These are phyloP conservation scores for Halictus ligatus DNA, from an alignment of 2,888 invertebrate genomes.

Conservation along the genomic window DNA sequence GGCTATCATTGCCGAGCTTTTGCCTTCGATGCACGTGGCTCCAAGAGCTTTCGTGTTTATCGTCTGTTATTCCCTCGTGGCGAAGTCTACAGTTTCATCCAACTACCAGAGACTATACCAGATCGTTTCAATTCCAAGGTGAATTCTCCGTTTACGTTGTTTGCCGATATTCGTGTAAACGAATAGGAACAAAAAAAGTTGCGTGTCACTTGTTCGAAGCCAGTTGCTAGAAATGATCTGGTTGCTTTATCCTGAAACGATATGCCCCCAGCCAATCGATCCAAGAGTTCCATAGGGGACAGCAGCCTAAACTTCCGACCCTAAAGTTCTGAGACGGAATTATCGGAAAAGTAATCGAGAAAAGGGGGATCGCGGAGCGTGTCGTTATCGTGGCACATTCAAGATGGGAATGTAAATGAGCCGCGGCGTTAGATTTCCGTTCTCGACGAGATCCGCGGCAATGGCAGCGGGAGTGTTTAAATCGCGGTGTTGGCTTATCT, in stretches of 20 bases:
- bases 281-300: background rate
- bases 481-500: conserved; percentile 60
- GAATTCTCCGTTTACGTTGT: background rate
- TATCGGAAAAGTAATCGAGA: conserved; percentile 20
- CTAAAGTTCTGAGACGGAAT: background rate
- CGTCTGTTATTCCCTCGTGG: background rate
- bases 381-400: conserved; percentile 53
- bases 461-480: conserved; percentile 62
- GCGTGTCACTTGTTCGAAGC: background rate
- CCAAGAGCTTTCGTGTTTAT: background rate
- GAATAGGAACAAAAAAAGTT: background rate
- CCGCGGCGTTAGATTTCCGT: conserved; percentile 52
- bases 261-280: background rate
- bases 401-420: conserved; percentile 62
- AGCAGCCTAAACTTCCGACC: background rate
- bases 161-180: background rate
- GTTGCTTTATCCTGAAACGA: background rate
- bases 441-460: conserved; percentile 42
- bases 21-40: background rate
- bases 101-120: background rate
- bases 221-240: background rate
- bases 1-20: conserved; percentile 1
- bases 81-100: background rate
- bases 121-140: background rate
- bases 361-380: conserved; percentile 1